Evolutionary conservation across 2,888 invertebrate genomes (phyloP).

Genomic region (Eustalomyia histrio): DNA sequence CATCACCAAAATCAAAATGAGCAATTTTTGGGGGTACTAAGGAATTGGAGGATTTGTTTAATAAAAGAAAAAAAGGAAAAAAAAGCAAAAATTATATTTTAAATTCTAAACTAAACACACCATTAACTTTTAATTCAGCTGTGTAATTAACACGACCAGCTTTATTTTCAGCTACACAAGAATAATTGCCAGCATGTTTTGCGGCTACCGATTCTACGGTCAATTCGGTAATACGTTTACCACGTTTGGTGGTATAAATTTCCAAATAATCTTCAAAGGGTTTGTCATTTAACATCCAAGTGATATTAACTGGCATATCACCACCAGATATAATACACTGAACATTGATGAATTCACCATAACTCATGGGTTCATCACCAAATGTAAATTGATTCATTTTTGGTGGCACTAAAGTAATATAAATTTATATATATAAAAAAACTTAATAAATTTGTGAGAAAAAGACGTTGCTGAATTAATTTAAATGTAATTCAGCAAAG

Average conservation of each 20-base stretch:
- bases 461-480: neutral
- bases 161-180: conserved; percentile 86
- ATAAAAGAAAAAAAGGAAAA: conserved; percentile 28
- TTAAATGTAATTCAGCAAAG: conserved; percentile 3
- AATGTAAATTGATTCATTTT: conserved; percentile 88
- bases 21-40: conserved; percentile 87
- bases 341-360: conserved; percentile 82
- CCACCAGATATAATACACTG: conserved; percentile 81
- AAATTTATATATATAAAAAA: neutral
- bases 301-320: conserved; percentile 82
- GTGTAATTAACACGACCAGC: conserved; percentile 86
- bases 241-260: conserved; percentile 77
- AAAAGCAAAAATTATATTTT: conserved; percentile 25
- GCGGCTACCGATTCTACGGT: conserved; percentile 86
- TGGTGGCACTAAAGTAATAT: conserved; percentile 83
- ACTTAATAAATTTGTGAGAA: neutral
- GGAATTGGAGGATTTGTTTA: conserved; percentile 4
- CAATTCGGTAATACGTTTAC: conserved; percentile 81
- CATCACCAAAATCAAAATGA: conserved; percentile 85
- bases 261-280: conserved; percentile 78
- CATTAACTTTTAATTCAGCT: conserved; percentile 87
- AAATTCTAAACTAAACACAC: conserved; percentile 79
- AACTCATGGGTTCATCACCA: conserved; percentile 86
- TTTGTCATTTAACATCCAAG: conserved; percentile 82
- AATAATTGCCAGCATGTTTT: conserved; percentile 87